A percentile compares a stretch with the other conserved stretches of the same genome.
Conservation (phyloP, 2,113 vertebrate genomes). For the Megaleporinus macrocephalus region DNA sequence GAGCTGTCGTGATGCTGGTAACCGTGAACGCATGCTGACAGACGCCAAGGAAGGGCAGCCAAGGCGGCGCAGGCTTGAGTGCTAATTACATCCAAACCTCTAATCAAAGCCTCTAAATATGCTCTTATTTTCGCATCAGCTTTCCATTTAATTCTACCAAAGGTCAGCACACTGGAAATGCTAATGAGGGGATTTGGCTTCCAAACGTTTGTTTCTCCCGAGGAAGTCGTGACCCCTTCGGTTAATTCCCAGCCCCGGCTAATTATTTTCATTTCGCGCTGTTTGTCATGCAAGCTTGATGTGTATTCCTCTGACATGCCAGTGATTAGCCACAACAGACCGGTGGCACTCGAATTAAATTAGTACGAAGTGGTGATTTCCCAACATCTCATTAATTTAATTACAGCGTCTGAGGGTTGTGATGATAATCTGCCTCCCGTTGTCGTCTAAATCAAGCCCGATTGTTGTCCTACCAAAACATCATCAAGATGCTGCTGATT, state of each 20-base stretch:
- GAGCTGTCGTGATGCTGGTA: not conserved
- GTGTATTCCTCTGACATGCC: not conserved
- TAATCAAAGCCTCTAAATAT: constrained; percentile 36
- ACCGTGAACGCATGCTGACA: constrained; percentile 1
- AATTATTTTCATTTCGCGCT: constrained; percentile 33
- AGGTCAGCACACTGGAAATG: constrained; percentile 31
- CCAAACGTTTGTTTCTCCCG: not conserved
- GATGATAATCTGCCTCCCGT: not conserved
- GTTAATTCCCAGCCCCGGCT: not conserved
- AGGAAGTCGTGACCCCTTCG: constrained; percentile 8
- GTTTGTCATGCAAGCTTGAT: constrained; percentile 15
- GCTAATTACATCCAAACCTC: constrained; percentile 34
- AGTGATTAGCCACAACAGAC: constrained; percentile 22
- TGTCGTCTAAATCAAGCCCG: constrained; percentile 18
- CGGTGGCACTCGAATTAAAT: constrained; percentile 20
- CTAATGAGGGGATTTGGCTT: constrained; percentile 29
- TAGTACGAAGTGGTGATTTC: constrained; percentile 9
- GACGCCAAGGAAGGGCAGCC: not conserved
- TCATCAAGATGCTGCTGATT: constrained; percentile 14
- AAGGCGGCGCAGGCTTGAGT: not conserved
- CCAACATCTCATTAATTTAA: constrained; percentile 19
- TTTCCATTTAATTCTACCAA: constrained; percentile 37
- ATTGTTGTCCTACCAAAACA: not conserved
- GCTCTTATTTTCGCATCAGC: constrained; percentile 38
- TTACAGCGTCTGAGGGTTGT: not conserved